Evolutionary conservation across 1,140 invertebrate species (phyloP), one percentile per base, ranked within the genome.

Genomic region (Lerema accius): DNA sequence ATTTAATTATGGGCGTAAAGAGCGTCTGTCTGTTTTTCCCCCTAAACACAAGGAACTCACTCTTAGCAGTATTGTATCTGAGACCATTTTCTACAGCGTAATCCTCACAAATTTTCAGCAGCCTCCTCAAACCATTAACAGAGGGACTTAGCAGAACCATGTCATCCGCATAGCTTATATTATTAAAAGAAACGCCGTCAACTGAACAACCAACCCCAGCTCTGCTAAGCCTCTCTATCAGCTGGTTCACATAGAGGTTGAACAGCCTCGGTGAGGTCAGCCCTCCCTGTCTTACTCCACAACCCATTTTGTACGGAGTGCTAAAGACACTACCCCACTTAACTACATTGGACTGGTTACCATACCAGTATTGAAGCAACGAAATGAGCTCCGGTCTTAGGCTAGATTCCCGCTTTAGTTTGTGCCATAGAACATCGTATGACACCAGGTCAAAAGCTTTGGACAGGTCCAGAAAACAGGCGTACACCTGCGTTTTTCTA

Each of bases 201-300:
- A 55, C 6, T 10, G 51, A 43, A 10, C 51, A 55, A 4, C 39
- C 51, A 1, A 55, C 51, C 3, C 51, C 51, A 0, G 51, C 4
- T 4, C 39, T 14, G 9, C 51, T 28, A 39, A 55, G 39, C 7
- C 17, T 37, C 51, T 42, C 39, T 0, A 16, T 28, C 51, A 55
- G 32, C 4, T 11, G 16, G 19, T 55, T 55, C 3, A 55, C 39
- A n/a, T 42, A 55, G 0, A 55, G 0, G 10, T 55, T 55, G 51
- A 55, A 55, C 0, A 55, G 39, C 51, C 39, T 55, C 51, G 39
- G 51, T 9, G 37, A 53, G 14, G 37, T 40, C 50, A 53, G 37
- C 16, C 50, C 35, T 23, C 50, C 37, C 37, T 53, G 50, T 4
- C 50, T 53, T 7, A 40, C 37, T 53, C 51, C 51, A 26, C 51